A percentile compares a stretch with the other conserved stretches of the same genome.
phyloP scores from a whole-genome alignment of 2,113 vertebrate species.

The Bombycilla garrulus region DNA sequence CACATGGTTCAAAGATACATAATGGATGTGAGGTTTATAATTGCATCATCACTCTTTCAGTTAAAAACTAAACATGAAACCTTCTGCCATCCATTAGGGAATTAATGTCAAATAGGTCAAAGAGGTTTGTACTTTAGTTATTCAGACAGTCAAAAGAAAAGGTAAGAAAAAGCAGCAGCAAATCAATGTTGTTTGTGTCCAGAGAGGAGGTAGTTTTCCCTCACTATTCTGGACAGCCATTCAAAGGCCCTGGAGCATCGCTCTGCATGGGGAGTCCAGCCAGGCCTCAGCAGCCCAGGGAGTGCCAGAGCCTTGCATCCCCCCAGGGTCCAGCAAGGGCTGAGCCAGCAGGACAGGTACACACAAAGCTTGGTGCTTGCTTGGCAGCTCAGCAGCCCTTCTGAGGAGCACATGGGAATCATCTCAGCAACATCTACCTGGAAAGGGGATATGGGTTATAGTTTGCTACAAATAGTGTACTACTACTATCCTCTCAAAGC shows the following conservation, averaged over 20 bases:
- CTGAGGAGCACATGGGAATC: not conserved
- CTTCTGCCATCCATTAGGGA: not conserved
- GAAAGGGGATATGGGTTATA: not conserved
- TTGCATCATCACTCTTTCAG: not conserved
- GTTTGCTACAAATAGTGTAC: not conserved
- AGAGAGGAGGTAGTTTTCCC: not conserved
- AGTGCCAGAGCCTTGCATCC: not conserved
- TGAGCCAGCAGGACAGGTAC: not conserved
- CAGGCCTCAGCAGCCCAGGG: not conserved
- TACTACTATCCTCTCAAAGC: not conserved
- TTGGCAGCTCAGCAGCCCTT: not conserved
- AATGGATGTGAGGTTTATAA: not conserved
- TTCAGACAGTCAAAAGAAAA: not conserved
- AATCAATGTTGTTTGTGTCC: not conserved
- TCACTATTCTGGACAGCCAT: not conserved
- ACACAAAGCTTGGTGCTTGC: not conserved
- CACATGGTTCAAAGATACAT: not conserved
- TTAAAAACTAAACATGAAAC: not conserved
- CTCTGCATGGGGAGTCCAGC: rapidly evolving
- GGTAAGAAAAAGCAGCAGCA: not conserved
- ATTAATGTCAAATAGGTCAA: not conserved
- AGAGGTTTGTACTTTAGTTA: not conserved
- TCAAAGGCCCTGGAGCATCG: not conserved
- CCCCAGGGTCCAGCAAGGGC: not conserved
- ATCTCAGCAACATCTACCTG: not conserved